A percentile compares a stretch with the other conserved stretches of the same genome.
Evolutionary conservation across 2,113 vertebrate genomes (phyloP).

Genomic region (Perognathus longimembris): DNA sequence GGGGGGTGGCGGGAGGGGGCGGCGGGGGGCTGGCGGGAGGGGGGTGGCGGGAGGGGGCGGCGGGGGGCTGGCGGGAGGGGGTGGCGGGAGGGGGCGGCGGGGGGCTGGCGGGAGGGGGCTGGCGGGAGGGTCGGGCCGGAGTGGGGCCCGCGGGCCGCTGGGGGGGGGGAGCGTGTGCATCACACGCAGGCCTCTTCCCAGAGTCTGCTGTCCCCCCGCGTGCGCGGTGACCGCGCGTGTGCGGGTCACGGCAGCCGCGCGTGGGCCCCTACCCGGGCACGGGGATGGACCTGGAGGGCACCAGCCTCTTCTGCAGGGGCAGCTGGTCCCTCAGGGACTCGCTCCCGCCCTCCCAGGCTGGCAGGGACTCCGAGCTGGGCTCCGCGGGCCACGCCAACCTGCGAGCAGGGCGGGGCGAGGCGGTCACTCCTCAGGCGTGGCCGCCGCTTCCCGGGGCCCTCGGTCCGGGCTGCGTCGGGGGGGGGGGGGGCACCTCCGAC

Average conservation of each 20-base stretch:
- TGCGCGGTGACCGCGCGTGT: no score
- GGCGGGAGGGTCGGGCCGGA: no score
- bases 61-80: no score
- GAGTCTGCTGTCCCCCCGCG: not conserved
- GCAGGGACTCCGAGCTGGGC: not conserved
- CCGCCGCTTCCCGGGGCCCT: not conserved
- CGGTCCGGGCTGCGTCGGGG: not conserved
- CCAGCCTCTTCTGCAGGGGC: conserved; percentile 60
- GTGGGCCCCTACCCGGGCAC: conserved; percentile 58
- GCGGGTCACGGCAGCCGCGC: not conserved
- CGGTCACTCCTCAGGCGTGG: not conserved
- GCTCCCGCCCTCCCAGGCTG: not conserved
- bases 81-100: no score
- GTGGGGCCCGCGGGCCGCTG: not conserved
- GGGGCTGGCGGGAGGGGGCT: no score
- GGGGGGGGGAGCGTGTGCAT: no score
- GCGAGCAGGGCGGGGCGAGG: no score
- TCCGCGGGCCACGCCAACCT: conserved; percentile 68
- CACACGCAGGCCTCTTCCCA: not conserved
- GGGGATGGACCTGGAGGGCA: conserved; percentile 74
- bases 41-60: no score
- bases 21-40: no score
- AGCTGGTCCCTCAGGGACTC: not conserved
- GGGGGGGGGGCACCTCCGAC: not conserved
- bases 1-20: no score